Conservation (phyloP, 2,113 vertebrate genomes). For the Vimba vimba region DNA sequence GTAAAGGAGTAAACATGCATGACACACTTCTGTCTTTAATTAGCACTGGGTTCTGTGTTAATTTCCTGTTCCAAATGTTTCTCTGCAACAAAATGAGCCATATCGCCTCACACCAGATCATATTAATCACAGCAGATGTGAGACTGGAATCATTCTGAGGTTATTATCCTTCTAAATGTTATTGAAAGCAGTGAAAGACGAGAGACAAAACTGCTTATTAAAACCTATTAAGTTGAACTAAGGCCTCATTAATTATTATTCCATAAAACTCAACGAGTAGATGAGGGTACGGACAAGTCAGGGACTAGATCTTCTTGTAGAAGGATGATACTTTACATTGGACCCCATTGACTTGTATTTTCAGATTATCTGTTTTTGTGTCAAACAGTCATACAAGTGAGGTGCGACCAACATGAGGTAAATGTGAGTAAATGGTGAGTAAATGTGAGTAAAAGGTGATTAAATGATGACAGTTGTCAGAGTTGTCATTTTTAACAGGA, state of each 20-base stretch:
- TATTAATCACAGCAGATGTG: conserved; percentile 15
- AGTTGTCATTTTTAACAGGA: not conserved
- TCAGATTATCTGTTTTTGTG: not conserved
- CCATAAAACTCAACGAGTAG: not conserved
- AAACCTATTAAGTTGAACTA: not conserved
- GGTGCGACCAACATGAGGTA: not conserved
- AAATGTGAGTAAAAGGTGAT: too few relatives aligned
- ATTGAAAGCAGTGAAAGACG: not conserved
- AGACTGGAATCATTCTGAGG: not conserved
- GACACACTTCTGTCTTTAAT: not conserved
- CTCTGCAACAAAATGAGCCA: not conserved
- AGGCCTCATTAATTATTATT: conserved; percentile 4
- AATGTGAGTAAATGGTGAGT: too few relatives aligned
- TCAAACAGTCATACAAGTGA: not conserved
- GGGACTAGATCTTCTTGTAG: not conserved
- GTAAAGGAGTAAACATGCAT: not conserved
- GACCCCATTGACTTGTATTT: not conserved
- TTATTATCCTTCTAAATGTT: conserved; percentile 1
- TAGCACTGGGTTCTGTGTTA: not conserved
- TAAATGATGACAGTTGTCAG: too few relatives aligned
- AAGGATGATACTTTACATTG: not conserved
- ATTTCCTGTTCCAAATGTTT: not conserved
- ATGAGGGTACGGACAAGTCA: not conserved
- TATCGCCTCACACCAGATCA: not conserved
- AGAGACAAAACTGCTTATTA: not conserved